Evolutionary conservation across 1,140 invertebrate genomes (phyloP).

Genomic region (Cyrtorhinus lividipennis): DNA sequence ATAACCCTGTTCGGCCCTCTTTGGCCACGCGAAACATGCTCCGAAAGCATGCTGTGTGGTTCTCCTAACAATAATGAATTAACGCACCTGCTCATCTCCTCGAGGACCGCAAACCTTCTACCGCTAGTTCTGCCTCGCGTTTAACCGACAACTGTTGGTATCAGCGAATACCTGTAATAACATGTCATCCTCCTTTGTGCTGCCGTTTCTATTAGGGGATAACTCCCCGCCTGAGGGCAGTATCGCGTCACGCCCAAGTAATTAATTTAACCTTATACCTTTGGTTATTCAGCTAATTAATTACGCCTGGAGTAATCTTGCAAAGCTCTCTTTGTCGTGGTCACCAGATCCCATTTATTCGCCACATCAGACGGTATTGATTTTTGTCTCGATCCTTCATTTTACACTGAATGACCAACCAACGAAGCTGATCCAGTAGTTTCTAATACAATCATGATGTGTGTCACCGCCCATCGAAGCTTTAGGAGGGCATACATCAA

Average conservation of each 20-base stretch:
- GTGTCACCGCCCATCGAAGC: too few species aligned
- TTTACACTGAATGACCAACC: too few species aligned
- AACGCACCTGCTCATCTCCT: neutral
- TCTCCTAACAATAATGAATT: neutral
- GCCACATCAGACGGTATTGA: too few species aligned
- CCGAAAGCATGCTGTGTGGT: too few species aligned
- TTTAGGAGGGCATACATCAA: too few species aligned
- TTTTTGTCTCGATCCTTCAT: too few species aligned
- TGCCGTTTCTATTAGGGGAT: neutral
- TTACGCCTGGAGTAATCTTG: neutral
- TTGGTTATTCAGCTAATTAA: conserved; percentile 9
- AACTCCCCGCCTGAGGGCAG: neutral
- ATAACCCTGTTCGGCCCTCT: too few species aligned
- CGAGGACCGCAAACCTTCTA: neutral
- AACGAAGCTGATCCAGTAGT: too few species aligned
- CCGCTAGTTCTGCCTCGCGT: neutral
- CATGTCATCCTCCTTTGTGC: conserved; percentile 2
- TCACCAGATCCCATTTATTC: too few species aligned
- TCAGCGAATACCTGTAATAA: conserved; percentile 4
- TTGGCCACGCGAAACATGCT: too few species aligned
- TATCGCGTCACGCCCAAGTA: neutral
- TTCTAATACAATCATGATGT: too few species aligned
- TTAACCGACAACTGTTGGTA: neutral
- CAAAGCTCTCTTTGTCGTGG: neutral
- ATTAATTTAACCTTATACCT: conserved; percentile 8